Conservation (phyloP, 2,113 vertebrate species). For the Theristicus caerulescens region DNA sequence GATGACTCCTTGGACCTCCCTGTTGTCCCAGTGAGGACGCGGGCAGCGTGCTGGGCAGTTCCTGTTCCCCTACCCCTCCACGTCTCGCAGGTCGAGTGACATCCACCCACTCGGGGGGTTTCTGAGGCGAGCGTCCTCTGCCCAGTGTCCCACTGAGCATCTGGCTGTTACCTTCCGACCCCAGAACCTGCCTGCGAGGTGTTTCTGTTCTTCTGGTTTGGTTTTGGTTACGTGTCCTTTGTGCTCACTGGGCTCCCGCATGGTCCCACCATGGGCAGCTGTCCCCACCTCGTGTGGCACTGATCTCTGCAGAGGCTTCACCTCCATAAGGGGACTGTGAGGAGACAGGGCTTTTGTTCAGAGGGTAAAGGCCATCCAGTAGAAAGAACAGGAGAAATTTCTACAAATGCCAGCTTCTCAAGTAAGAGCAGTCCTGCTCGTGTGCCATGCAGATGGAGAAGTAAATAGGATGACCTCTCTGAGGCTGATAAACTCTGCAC, state of each 20-base stretch:
- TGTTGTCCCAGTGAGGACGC: rapidly evolving
- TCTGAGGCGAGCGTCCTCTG: neutral
- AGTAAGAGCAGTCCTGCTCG: neutral
- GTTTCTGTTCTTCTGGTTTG: neutral
- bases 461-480: neutral
- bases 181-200: neutral
- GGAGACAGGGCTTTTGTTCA: neutral
- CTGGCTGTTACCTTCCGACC: neutral
- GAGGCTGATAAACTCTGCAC: neutral
- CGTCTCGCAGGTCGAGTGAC: rapidly evolving
- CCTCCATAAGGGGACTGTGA: neutral
- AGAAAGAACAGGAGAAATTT: neutral
- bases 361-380: neutral
- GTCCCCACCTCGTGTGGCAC: neutral
- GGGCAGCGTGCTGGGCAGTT: neutral
- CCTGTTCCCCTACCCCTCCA: too few species aligned
- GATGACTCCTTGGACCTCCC: neutral
- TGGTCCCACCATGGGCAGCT: neutral
- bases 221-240: neutral
- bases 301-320: neutral
- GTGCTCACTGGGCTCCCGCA: rapidly evolving
- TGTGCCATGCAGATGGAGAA: neutral
- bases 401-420: neutral
- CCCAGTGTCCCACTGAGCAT: rapidly evolving
- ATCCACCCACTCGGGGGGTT: neutral